phyloP scores from a whole-genome alignment of 2,797 vertebrate species.

The Anisognathus igniventris region DNA sequence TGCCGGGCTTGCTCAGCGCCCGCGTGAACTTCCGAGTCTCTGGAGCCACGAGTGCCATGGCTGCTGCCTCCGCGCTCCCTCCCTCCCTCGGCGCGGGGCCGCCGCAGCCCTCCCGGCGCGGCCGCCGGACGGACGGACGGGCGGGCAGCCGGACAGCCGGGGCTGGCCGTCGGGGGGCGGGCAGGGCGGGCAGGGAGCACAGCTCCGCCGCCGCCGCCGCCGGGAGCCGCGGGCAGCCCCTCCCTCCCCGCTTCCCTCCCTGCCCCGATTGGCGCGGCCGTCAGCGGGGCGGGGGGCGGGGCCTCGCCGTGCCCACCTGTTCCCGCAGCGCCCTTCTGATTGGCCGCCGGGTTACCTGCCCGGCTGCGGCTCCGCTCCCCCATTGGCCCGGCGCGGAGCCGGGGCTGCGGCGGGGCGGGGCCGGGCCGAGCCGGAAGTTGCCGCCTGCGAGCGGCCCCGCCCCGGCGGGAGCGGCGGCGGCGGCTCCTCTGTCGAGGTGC shows the following conservation, averaged over 20 bases:
- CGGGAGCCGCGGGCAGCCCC: constrained; percentile 5
- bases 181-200: neutral
- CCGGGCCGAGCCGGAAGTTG: neutral
- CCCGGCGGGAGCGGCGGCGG: neutral
- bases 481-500: rapidly evolving
- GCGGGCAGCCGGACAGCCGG: neutral
- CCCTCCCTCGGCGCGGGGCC: neutral
- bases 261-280: neutral
- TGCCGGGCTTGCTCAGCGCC: constrained; percentile 90
- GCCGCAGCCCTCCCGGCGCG: neutral
- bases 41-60: neutral
- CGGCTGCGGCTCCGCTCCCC: neutral
- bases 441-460: neutral
- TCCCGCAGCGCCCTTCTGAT: neutral
- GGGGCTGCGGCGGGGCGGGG: neutral
- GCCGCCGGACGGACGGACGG: neutral
- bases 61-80: neutral
- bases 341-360: constrained; percentile 28
- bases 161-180: neutral
- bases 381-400: neutral
- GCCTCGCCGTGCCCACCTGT: constrained; percentile 1
- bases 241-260: neutral
- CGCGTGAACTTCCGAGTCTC: constrained; percentile 88
- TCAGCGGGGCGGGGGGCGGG: neutral
- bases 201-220: neutral